Evolutionary conservation across 2,797 vertebrate species (phyloP), one percentile per base, ranked within the genome.

Genomic region (Knipowitschia caucasica): DNA sequence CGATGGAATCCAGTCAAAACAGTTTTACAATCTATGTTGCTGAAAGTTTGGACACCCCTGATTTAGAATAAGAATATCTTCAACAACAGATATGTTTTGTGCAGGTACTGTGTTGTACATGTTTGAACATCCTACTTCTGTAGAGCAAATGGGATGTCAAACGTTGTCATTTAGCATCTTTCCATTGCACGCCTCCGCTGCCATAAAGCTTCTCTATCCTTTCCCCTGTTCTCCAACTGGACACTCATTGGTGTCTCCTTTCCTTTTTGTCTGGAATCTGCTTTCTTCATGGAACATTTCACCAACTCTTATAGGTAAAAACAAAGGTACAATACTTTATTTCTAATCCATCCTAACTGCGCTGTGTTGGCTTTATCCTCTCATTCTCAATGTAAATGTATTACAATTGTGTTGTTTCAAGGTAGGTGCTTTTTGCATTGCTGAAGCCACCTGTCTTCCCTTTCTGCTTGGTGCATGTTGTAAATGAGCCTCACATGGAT

Each of bases 221-320:
- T 78, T 80, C 86, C 80, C 77, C 73, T 78, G 79, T 74, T 46
- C 33, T 74, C 67, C 89, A 75, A 90, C 88, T 81, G 88, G 85
- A 89, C 88, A 92, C 89, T 94, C 92, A 93, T 81, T 73, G 82
- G 91, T 94, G 90, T 96, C 92, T 94, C 91, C 93, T 91, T 92
- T 90, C 62, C 90, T 89, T 84, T 92, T 89, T 94, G 91, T 95
- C 89, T 93, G 94, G 93, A 92, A 92, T 84, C 92, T 89, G 92
- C 92, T 95, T 94, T 93, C 94, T 93, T 93, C 92, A 94, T 94
- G 96, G 96, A 94, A 90, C 94, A 98, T 98, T 94, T 90, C 94
- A 96, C 92, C 94, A 91, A 95, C 93, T 92, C 88, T 85, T 84
- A 92, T 98, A 98, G 96, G 95, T 96, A 95, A 96, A 98, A 96